Evolutionary conservation across 2,797 vertebrate species (phyloP).

Genomic region (Eidolon dupreanum): DNA sequence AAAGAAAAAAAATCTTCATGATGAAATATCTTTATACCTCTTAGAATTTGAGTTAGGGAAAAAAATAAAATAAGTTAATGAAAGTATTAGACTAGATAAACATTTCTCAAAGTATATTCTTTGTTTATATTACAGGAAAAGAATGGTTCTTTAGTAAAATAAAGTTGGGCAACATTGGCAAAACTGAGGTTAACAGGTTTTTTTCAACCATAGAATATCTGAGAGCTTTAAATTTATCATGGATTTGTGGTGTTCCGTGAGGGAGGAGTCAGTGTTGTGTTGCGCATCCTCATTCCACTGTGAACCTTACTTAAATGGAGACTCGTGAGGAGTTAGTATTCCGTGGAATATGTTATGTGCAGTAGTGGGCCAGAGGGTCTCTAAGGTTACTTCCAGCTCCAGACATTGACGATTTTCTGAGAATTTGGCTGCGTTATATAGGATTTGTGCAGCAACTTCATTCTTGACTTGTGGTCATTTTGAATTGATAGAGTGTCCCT

Average conservation of each 20-base stretch:
- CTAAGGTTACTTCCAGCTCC: neutral
- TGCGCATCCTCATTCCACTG: neutral
- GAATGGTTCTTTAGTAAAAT: neutral
- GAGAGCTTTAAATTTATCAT: neutral
- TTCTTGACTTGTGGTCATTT: constrained; percentile 18
- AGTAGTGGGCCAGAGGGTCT: neutral
- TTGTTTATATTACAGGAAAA: constrained; percentile 7
- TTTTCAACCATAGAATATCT: neutral
- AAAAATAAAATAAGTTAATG: neutral
- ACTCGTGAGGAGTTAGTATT: neutral
- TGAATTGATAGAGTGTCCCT: neutral
- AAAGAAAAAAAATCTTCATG: neutral
- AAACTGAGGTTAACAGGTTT: neutral
- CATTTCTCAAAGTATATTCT: neutral
- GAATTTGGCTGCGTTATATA: neutral
- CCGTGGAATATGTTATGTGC: neutral
- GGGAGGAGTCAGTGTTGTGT: neutral
- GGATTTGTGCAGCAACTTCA: neutral
- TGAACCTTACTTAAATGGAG: neutral
- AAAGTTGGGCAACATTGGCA: neutral
- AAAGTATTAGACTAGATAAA: neutral
- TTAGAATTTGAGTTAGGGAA: neutral
- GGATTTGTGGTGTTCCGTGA: neutral
- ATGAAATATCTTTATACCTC: neutral
- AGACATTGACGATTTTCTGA: neutral